Evolutionary conservation across 2,888 invertebrate genomes (phyloP).

Genomic region (Lomographa bimaculata): DNA sequence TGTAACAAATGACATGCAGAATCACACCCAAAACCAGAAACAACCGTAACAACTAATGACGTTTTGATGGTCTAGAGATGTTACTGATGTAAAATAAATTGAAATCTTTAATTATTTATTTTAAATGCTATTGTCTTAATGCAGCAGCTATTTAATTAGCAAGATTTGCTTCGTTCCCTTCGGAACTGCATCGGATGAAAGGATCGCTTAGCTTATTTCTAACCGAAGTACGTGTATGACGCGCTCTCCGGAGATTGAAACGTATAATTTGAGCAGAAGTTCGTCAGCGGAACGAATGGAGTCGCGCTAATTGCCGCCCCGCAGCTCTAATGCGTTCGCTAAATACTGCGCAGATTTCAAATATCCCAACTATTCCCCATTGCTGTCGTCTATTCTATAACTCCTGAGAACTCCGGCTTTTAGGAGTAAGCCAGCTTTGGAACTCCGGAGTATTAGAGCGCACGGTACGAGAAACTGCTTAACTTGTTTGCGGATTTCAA

Average conservation of each 20-base stretch:
- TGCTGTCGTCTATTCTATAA: slow-evolving; percentile 37
- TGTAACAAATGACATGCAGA: too few relatives aligned
- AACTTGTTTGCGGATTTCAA: slow-evolving; percentile 46
- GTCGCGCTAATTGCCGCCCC: slow-evolving; percentile 25
- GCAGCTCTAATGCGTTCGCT: slow-evolving; percentile 29
- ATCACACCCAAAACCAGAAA: too few relatives aligned
- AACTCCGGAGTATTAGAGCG: slow-evolving; percentile 41
- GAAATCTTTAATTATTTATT: too few relatives aligned
- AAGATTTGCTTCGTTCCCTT: too few relatives aligned
- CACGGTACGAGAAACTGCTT: slow-evolving; percentile 41
- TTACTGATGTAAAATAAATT: too few relatives aligned
- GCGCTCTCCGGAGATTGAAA: slow-evolving; percentile 5
- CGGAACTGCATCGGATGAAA: slow-evolving; percentile 12
- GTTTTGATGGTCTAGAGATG: too few relatives aligned
- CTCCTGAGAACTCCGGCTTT: slow-evolving; percentile 41
- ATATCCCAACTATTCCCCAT: slow-evolving; percentile 33
- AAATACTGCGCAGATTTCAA: slow-evolving; percentile 38
- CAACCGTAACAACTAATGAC: too few relatives aligned
- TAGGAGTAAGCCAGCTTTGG: slow-evolving; percentile 39
- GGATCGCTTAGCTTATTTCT: slow-evolving; percentile 12
- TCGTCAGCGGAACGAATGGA: slow-evolving; percentile 18
- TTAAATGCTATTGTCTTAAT: too few relatives aligned
- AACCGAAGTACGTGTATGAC: not conserved
- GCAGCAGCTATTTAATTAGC: too few relatives aligned
- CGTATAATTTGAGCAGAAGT: slow-evolving; percentile 16